Evolutionary conservation across 2,888 invertebrate genomes (phyloP).

Genomic region (Drosophila kokeensis): DNA sequence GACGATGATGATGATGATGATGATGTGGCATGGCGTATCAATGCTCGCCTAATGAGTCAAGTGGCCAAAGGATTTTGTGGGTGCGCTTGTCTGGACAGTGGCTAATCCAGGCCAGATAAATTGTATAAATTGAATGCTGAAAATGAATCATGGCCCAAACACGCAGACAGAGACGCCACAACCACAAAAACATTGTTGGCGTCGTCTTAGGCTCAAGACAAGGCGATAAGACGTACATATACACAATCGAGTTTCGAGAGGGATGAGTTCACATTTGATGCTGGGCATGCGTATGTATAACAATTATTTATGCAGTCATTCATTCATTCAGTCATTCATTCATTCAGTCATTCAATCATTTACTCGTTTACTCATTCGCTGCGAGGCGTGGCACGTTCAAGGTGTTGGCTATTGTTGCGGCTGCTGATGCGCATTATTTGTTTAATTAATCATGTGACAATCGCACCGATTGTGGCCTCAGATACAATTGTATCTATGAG

Average conservation of each 20-base stretch:
- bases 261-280: slow-evolving; percentile 64
- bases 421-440: slow-evolving; percentile 58
- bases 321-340: slow-evolving; percentile 57
- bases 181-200: slow-evolving; percentile 63
- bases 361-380: slow-evolving; percentile 34
- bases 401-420: slow-evolving; percentile 46
- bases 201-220: slow-evolving; percentile 62
- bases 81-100: slow-evolving; percentile 53
- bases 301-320: slow-evolving; percentile 65
- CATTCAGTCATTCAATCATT: slow-evolving; percentile 56
- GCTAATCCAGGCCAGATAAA: slow-evolving; percentile 78
- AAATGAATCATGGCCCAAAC: slow-evolving; percentile 72
- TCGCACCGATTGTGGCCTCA: slow-evolving; percentile 51
- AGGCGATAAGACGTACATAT: slow-evolving; percentile 65
- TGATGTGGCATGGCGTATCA: slow-evolving; percentile 57
- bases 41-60: slow-evolving; percentile 80
- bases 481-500: slow-evolving; percentile 49
- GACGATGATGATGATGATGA: slow-evolving; percentile 30
- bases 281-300: slow-evolving; percentile 41
- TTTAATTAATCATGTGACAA: slow-evolving; percentile 76
- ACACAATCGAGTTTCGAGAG: slow-evolving; percentile 22
- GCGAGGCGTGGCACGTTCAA: slow-evolving; percentile 57
- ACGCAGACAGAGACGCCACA: slow-evolving; percentile 32
- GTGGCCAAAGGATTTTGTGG: slow-evolving; percentile 76
- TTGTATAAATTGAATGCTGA: slow-evolving; percentile 57